phyloP scores from a whole-genome alignment of 2,888 invertebrate genomes.

The Andrena dorsata region DNA sequence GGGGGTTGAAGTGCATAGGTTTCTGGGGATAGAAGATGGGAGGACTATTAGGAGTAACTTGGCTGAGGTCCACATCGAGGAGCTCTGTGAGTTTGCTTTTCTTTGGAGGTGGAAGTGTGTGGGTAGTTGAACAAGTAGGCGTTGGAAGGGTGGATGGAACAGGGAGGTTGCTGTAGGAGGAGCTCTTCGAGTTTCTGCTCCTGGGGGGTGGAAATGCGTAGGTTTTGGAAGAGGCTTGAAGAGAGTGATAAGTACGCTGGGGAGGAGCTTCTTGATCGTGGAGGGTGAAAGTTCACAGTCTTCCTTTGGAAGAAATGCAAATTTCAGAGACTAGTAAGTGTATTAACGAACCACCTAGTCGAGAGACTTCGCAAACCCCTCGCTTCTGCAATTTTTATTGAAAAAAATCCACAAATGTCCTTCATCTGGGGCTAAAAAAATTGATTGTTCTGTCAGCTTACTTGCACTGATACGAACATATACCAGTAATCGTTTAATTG shows the following conservation, averaged over 20 bases:
- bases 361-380: no score
- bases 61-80: neutral
- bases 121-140: neutral
- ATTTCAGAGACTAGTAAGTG: no score
- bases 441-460: no score
- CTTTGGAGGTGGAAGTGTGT: neutral
- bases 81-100: neutral
- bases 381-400: no score
- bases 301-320: no score
- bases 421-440: no score
- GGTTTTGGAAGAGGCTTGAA: neutral
- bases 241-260: neutral
- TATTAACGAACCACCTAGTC: no score
- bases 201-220: neutral
- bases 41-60: neutral
- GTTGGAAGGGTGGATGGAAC: neutral
- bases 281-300: no score
- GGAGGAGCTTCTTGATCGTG: no score
- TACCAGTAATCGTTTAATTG: neutral
- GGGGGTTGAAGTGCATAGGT: slow-evolving; percentile 1
- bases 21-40: neutral
- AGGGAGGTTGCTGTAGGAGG: neutral
- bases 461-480: neutral
- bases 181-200: neutral
- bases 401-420: no score